Evolutionary conservation across 2,888 invertebrate genomes (phyloP).

Genomic region (Euphydryas editha): DNA sequence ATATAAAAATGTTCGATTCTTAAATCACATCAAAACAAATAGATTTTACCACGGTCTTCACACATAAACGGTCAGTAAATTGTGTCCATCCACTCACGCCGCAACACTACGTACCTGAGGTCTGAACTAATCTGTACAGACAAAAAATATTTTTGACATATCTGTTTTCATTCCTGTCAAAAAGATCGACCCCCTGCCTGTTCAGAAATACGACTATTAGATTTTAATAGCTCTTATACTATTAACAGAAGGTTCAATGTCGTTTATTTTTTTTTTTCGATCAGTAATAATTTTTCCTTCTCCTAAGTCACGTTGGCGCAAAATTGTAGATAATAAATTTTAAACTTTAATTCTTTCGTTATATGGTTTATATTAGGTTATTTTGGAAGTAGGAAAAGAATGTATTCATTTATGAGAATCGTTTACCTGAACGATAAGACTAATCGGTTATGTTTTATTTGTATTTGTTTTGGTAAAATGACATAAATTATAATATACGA

Average conservation of each 20-base stretch:
- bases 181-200: constrained; percentile 68
- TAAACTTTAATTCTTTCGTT: constrained; percentile 15
- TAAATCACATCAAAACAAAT: not conserved
- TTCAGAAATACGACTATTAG: constrained; percentile 21
- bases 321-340: constrained; percentile 33
- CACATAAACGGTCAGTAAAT: constrained; percentile 47
- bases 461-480: constrained; percentile 48
- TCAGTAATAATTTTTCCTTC: constrained; percentile 35
- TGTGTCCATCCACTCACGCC: constrained; percentile 62
- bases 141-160: constrained; percentile 73
- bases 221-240: constrained; percentile 3
- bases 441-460: constrained; percentile 79
- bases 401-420: constrained; percentile 68
- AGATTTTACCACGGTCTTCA: not conserved
- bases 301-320: constrained; percentile 37
- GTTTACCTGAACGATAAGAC: constrained; percentile 73
- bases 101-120: constrained; percentile 60
- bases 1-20: not conserved
- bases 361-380: constrained; percentile 37
- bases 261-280: constrained; percentile 23
- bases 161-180: constrained; percentile 67
- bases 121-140: constrained; percentile 55
- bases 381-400: constrained; percentile 46
- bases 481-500: constrained; percentile 45
- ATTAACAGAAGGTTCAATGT: constrained; percentile 36